A percentile compares a stretch with the other conserved stretches of the same genome.
Conservation (phyloP, 2,888 invertebrate species). For the Erebia epiphron region DNA sequence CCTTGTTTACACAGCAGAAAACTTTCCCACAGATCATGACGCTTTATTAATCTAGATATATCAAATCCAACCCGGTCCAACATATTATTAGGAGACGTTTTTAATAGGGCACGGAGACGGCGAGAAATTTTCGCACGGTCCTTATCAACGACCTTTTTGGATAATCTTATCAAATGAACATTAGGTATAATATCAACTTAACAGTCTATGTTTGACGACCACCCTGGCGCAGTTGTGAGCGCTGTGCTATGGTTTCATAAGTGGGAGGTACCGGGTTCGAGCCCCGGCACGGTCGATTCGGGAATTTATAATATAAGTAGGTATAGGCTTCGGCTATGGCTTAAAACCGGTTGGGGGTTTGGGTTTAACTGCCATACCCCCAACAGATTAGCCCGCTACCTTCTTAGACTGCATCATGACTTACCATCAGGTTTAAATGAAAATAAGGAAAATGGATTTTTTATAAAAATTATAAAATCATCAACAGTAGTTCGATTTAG, state of each 20-base stretch:
- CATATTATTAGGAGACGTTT: conserved; percentile 4
- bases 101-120: conserved; percentile 36
- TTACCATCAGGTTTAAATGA: too few species aligned
- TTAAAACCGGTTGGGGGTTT: too few species aligned
- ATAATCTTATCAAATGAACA: conserved; percentile 23
- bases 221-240: too few species aligned
- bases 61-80: background rate
- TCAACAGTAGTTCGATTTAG: conserved; percentile 18
- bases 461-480: background rate
- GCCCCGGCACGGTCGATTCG: too few species aligned
- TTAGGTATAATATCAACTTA: conserved; percentile 17
- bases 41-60: conserved; percentile 17
- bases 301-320: too few species aligned
- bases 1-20: conserved; percentile 39
- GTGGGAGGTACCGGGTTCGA: too few species aligned
- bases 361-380: too few species aligned
- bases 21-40: conserved; percentile 46
- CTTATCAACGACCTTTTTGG: background rate
- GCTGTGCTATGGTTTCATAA: too few species aligned
- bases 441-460: conserved; percentile 17
- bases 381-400: too few species aligned
- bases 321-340: too few species aligned
- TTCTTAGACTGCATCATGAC: too few species aligned
- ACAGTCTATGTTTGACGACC: background rate
- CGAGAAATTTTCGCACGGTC: conserved; percentile 42